Evolutionary conservation across 2,113 vertebrate genomes (phyloP).

Genomic region (Petroica traversi): DNA sequence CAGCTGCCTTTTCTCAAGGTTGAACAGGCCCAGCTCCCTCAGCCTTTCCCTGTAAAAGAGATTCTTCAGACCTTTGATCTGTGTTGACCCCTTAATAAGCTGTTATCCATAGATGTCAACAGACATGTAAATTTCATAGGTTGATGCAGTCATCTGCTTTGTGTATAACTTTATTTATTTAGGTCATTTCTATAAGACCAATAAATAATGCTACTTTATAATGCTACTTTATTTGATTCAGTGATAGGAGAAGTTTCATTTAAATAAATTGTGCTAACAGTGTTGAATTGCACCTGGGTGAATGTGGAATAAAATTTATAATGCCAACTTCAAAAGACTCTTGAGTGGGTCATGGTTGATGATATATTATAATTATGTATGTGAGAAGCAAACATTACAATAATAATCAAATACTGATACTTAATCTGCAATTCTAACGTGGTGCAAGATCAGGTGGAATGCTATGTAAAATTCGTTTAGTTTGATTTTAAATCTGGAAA

Average conservation of each 20-base stretch:
- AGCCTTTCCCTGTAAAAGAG: neutral
- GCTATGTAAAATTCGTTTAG: neutral
- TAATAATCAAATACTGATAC: conserved; percentile 20
- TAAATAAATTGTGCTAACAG: neutral
- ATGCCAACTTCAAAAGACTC: neutral
- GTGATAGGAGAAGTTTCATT: neutral
- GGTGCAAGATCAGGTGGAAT: neutral
- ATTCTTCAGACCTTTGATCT: neutral
- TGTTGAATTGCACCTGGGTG: neutral
- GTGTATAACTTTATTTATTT: neutral
- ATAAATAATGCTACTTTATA: neutral
- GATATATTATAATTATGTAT: neutral
- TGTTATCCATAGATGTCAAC: neutral
- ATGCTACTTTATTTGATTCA: neutral
- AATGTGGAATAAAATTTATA: neutral
- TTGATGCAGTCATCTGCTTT: neutral
- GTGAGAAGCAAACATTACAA: neutral
- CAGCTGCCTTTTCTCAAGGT: accelerated
- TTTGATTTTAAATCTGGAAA: conserved; percentile 38
- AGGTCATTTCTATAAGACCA: neutral
- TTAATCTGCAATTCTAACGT: conserved; percentile 38
- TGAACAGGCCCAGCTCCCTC: neutral
- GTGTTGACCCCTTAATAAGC: neutral
- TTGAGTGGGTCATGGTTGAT: conserved; percentile 21
- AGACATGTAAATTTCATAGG: neutral